A percentile compares a stretch with the other conserved stretches of the same genome.
phyloP scores from a whole-genome alignment of 2,797 vertebrate genomes.

The Lindbergichthys nudifrons region DNA sequence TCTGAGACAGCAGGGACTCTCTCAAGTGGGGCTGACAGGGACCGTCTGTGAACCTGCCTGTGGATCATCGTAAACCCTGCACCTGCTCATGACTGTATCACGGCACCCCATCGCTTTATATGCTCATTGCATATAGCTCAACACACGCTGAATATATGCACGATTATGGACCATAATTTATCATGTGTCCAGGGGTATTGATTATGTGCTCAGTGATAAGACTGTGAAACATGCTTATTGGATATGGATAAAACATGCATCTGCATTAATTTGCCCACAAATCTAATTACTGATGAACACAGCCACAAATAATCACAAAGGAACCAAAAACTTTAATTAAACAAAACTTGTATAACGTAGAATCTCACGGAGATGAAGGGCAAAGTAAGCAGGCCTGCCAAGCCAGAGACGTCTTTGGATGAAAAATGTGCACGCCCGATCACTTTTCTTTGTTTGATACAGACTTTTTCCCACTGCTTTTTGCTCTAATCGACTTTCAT shows the following conservation, averaged over 20 bases:
- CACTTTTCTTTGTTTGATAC: constrained; percentile 74
- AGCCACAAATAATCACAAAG: constrained; percentile 41
- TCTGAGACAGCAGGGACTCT: constrained; percentile 74
- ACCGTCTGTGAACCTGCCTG: constrained; percentile 74
- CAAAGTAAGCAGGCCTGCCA: constrained; percentile 28
- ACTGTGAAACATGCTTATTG: constrained; percentile 73
- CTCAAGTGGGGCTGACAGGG: constrained; percentile 72
- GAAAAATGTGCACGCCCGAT: constrained; percentile 64
- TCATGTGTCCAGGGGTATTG: constrained; percentile 74
- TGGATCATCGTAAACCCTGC: constrained; percentile 73
- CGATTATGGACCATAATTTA: constrained; percentile 72
- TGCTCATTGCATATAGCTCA: constrained; percentile 66
- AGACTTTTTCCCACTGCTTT: constrained; percentile 69
- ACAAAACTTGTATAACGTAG: constrained; percentile 27
- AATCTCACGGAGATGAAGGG: constrained; percentile 33
- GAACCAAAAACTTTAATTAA: constrained; percentile 54
- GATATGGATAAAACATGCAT: constrained; percentile 73
- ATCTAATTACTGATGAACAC: constrained; percentile 62
- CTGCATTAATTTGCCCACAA: constrained; percentile 60
- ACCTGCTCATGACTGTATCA: constrained; percentile 68
- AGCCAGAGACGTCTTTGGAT: constrained; percentile 37
- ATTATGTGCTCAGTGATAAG: constrained; percentile 70
- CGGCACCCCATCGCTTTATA: constrained; percentile 50
- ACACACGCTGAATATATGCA: constrained; percentile 70
- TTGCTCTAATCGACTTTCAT: constrained; percentile 80